phyloP scores from a whole-genome alignment of 2,888 invertebrate species.

The Calameuta filiformis region DNA sequence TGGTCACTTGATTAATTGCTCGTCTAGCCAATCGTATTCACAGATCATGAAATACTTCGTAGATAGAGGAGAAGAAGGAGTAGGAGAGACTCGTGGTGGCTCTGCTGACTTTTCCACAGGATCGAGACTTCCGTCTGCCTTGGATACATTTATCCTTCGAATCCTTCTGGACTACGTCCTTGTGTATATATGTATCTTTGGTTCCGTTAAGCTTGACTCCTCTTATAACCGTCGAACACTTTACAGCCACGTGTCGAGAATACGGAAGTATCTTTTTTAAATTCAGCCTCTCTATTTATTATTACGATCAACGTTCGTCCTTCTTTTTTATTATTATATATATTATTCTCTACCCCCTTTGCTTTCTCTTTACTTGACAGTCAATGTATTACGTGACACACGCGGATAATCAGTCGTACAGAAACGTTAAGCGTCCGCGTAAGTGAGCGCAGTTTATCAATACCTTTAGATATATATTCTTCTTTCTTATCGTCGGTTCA shows the following conservation, averaged over 20 bases:
- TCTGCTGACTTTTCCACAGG: slow-evolving; percentile 37
- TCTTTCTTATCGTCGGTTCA: background rate
- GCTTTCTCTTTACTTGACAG: background rate
- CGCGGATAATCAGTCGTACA: background rate
- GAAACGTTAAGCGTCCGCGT: background rate
- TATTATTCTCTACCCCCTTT: background rate
- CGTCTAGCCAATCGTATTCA: slow-evolving; percentile 12
- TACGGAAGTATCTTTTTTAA: background rate
- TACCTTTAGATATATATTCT: background rate
- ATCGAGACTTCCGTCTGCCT: slow-evolving; percentile 40
- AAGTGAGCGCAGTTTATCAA: background rate
- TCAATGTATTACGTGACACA: background rate
- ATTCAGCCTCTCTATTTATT: background rate
- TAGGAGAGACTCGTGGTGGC: slow-evolving; percentile 23
- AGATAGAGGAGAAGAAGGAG: background rate
- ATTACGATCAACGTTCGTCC: background rate
- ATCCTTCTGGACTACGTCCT: background rate
- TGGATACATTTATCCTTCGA: slow-evolving; percentile 44
- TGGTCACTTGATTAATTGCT: slow-evolving; percentile 25
- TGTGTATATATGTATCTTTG: background rate
- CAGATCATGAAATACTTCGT: slow-evolving; percentile 44
- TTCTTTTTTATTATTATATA: background rate
- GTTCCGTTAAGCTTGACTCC: background rate
- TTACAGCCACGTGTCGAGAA: background rate
- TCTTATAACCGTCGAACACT: background rate